Base-by-base conservation (phyloP, 2,113 vertebrate genomes). In the Zootoca vivipara region DNA sequence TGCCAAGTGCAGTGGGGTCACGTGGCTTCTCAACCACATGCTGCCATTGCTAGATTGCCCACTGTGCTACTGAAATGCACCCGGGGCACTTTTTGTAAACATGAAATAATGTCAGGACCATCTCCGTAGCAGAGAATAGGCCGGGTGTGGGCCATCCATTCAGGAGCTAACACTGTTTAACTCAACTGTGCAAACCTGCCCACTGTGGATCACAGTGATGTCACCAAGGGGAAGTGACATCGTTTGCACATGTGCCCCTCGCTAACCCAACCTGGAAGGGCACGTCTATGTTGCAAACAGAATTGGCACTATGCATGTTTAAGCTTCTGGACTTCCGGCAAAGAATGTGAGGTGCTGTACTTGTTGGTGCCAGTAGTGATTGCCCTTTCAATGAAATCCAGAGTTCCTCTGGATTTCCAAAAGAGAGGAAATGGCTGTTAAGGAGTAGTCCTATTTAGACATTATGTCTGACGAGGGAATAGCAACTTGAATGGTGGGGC, bases 1-100 rank as follows among this genome's bases (percentile, higher is more conserved):
- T 92, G 93, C 0, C 30, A 94, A 86, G 83, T 86, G 65, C 93
- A 90, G 28, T 92, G 90, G 94, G 89, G 92, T 95, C 92, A 85
- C 35, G 62, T 81, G 83, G 64, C 85, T 94, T 94, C 85, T 85
- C 90, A 95, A 87, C 89, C 91, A 40, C 72, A 38, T 69, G 30
- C 62, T 69, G 40, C 38, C 35, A 28, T 77, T 77, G 72, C 81
- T 69, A n/a, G 62, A 52, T 77, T 75, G n/a, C n/a, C n/a, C 30
- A 73, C 33, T 33, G 20, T 73, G 42, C 33, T 28, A 42, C 40
- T 69, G 65, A 56, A 72, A 73, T 33, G 30, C 69, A 33, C 5
- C 62, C 6, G 40, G 30, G 6, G 38, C 38, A 67, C 28, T 82
- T 79, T 82, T 22, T n/a, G 65, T 10, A 30, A 52, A 22, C 42